Conservation (phyloP, 2,888 invertebrate species). For the Leptinotarsa juncta region DNA sequence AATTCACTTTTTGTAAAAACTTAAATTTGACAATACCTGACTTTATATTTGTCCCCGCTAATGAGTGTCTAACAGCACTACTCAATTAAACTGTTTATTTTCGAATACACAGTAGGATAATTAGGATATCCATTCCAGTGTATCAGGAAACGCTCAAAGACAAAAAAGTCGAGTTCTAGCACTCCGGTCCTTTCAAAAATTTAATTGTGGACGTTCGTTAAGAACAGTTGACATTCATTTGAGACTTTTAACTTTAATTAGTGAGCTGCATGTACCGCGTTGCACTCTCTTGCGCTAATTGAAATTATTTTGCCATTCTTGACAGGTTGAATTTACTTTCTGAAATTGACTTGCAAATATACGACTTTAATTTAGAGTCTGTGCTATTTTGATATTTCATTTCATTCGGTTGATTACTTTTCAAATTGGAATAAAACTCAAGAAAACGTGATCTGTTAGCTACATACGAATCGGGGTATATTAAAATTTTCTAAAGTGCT, state of each 20-base stretch:
- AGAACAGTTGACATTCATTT: slow-evolving; percentile 54
- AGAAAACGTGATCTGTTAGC: not conserved
- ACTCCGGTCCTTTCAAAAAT: slow-evolving; percentile 38
- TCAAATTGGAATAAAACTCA: slow-evolving; percentile 29
- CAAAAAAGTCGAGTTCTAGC: slow-evolving; percentile 19
- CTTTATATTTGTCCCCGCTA: no score
- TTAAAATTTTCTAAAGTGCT: not conserved
- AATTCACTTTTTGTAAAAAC: no score
- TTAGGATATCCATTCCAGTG: not conserved
- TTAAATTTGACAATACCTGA: no score
- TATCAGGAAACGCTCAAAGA: not conserved
- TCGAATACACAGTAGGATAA: not conserved
- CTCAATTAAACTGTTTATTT: not conserved
- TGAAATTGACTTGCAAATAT: slow-evolving; percentile 52
- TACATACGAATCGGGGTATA: not conserved
- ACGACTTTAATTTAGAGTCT: slow-evolving; percentile 50
- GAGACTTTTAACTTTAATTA: slow-evolving; percentile 54
- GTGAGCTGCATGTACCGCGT: slow-evolving; percentile 51
- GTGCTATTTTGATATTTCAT: slow-evolving; percentile 43
- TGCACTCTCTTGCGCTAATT: slow-evolving; percentile 54
- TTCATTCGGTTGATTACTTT: slow-evolving; percentile 24
- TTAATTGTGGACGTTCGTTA: slow-evolving; percentile 52
- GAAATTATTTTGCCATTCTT: slow-evolving; percentile 52
- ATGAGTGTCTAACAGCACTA: no score
- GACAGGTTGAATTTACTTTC: slow-evolving; percentile 50